Base-by-base conservation (phyloP, 2,888 invertebrate genomes). In the Stictocephala bisonia region DNA sequence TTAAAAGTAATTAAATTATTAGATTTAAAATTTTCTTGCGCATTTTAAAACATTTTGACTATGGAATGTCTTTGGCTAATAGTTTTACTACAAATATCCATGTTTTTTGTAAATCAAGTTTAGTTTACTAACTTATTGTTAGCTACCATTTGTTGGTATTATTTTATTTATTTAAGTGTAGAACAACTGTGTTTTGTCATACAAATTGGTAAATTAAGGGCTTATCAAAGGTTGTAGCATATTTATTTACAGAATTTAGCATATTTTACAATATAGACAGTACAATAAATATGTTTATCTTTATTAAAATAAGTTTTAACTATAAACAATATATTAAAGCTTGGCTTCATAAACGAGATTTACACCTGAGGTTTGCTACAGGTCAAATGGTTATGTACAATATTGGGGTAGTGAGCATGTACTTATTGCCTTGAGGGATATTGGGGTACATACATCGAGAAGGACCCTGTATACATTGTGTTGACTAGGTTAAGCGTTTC, bases 311-410 rank as follows among this genome's bases (percentile, higher is more conserved):
- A 64, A 58, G 9, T 41, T 22, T 64, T 13, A n/a, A 44, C 3
- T 64, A 26, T 44, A 64, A 44, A 44, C 64, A 26, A 64, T 64
- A 44, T 60, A 60, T 64, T n/a, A 64, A 64, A 64, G 56, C 56
- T 15, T 26, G 18, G 31, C 29, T 15, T 29, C 2, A 15, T 15
- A 15, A 18, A 44, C 4, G 27, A 41, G 22, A 40, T 64, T 20
- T 64, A 64, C 22, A 41, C n/a, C 6, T 6, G 6, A 18, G 6
- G 9, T 44, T 11, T 22, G 22, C 20, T 22, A 64, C 24, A 18
- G 13, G 24, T 2, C 18, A 31, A 2, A 64, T 64, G 44, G 20
- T 20, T 27, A 44, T 64, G n/a, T 64, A 64, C 44, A 60, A 27
- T 64, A 64, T 64, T 64, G 64, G 44, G 27, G 26, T 26, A n/a